A percentile compares a stretch with the other conserved stretches of the same genome.
These are phyloP conservation scores for Thalassarche chlororhynchos DNA, from an alignment of 2,113 vertebrate species.

Conservation along the genomic window DNA sequence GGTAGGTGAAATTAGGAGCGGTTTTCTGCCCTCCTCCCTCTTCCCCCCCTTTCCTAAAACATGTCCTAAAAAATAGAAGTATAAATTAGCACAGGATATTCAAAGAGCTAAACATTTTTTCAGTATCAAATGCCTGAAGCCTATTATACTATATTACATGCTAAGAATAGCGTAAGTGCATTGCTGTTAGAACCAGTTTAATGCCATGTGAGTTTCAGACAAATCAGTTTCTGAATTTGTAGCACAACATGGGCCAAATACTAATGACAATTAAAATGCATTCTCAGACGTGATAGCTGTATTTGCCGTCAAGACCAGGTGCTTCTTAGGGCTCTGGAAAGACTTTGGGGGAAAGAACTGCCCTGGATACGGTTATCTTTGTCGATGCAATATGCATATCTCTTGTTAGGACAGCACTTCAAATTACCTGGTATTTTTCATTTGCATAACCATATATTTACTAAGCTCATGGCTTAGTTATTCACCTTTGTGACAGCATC, in stretches of 20 bases:
- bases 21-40: not conserved
- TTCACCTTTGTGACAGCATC: not conserved
- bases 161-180: not conserved
- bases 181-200: not conserved
- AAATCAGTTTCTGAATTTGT: not conserved
- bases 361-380: not conserved
- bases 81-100: not conserved
- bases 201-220: not conserved
- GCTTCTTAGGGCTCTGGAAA: not conserved
- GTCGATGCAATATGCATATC: not conserved
- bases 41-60: not conserved
- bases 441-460: not conserved
- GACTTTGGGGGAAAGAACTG: not conserved
- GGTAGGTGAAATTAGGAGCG: not conserved
- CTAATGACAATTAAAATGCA: not conserved
- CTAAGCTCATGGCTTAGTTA: not conserved
- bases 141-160: not conserved
- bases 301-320: not conserved
- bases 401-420: not conserved
- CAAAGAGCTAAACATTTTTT: not conserved
- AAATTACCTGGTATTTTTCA: not conserved
- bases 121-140: not conserved
- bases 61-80: not conserved
- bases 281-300: not conserved
- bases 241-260: not conserved